These are phyloP conservation scores for Amitus sp. DNA, from an alignment of 2,888 invertebrate species.

Conservation along the genomic window DNA sequence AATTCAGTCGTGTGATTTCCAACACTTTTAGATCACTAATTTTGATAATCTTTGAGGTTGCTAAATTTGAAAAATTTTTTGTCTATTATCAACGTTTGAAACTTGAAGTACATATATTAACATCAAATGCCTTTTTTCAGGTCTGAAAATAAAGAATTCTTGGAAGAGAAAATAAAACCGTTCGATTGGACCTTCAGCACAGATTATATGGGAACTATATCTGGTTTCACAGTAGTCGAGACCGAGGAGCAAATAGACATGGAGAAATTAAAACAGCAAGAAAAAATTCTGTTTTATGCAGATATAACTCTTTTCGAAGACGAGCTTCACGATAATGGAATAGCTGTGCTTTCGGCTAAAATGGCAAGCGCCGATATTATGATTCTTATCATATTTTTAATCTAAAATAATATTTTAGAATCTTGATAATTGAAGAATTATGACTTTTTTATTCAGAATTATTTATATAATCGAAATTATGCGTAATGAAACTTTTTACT, in stretches of 20 bases:
- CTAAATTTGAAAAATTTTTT: too few species aligned
- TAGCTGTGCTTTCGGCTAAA: constrained; percentile 90
- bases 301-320: constrained; percentile 96
- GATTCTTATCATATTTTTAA: too few species aligned
- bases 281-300: constrained; percentile 93
- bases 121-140: constrained; percentile 67
- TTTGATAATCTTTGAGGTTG: too few species aligned
- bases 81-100: too few species aligned
- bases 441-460: too few species aligned
- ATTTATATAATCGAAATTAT: too few species aligned
- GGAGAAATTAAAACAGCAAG: constrained; percentile 86
- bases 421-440: too few species aligned
- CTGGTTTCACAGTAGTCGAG: constrained; percentile 70
- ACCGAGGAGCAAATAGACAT: constrained; percentile 85
- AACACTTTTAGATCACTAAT: too few species aligned
- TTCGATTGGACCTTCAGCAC: constrained; percentile 99
- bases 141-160: constrained; percentile 69
- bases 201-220: constrained; percentile 85
- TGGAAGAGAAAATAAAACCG: constrained; percentile 82
- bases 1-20: too few species aligned
- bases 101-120: too few species aligned
- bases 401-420: too few species aligned
- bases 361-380: constrained; percentile 78
- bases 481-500: too few species aligned
- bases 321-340: constrained; percentile 97